These are phyloP conservation scores for Acleris literana DNA, from an alignment of 2,888 invertebrate genomes.

Conservation along the genomic window DNA sequence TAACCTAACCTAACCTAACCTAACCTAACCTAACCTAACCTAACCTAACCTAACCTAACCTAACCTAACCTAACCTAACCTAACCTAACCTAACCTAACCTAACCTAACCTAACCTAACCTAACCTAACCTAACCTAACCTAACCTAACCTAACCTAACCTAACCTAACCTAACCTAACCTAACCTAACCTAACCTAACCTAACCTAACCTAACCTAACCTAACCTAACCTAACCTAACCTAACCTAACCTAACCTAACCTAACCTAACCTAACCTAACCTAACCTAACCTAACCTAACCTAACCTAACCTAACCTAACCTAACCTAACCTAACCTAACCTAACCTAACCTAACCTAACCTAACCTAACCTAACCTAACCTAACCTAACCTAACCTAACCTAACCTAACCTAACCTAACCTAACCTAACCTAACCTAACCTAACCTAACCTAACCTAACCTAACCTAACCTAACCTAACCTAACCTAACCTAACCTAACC, in stretches of 20 bases:
- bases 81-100: no score
- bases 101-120: no score
- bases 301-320: conserved; percentile 27
- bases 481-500: not conserved
- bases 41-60: no score
- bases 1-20: no score
- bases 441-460: conserved; percentile 13
- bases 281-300: conserved; percentile 26
- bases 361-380: conserved; percentile 31
- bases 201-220: conserved; percentile 32
- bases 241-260: not conserved
- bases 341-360: conserved; percentile 31
- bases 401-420: conserved; percentile 29
- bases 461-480: conserved; percentile 18
- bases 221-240: conserved; percentile 17
- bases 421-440: conserved; percentile 27
- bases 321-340: conserved; percentile 31
- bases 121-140: no score
- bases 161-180: no score
- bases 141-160: no score
- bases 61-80: no score
- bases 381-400: conserved; percentile 29
- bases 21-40: no score
- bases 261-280: conserved; percentile 15
- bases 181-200: conserved; percentile 32